Evolutionary conservation across 92 coral and sea anemone genomes (phyloP).

Genomic region (Umimayanthus chanpuru): DNA sequence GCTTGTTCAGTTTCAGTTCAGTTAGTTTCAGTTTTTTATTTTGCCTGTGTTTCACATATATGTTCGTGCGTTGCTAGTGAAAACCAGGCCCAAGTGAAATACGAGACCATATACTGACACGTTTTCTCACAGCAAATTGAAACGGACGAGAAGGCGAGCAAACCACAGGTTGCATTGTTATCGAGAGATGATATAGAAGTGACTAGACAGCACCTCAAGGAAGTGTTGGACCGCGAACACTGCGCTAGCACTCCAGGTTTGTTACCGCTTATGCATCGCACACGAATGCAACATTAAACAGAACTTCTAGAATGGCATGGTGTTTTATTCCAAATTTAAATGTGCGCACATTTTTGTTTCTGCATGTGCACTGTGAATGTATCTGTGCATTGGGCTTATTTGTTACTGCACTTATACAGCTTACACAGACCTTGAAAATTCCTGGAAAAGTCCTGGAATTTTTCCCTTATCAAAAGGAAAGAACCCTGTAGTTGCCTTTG

Average conservation of each 20-base stretch:
- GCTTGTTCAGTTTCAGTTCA: too few relatives aligned
- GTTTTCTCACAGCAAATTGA: constrained; percentile 45
- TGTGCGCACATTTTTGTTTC: background rate
- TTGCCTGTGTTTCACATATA: too few relatives aligned
- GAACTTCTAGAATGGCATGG: background rate
- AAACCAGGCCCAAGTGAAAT: background rate
- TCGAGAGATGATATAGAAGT: constrained; percentile 54
- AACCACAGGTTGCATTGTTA: constrained; percentile 38
- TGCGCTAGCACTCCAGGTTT: constrained; percentile 21
- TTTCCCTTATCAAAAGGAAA: too few relatives aligned
- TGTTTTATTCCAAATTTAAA: background rate
- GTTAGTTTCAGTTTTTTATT: too few relatives aligned
- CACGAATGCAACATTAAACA: background rate
- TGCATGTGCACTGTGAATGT: background rate
- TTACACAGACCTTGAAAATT: too few relatives aligned
- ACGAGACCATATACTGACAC: too few relatives aligned
- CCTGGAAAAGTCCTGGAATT: too few relatives aligned
- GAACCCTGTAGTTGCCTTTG: background rate
- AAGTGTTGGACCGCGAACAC: constrained; percentile 28
- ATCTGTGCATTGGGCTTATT: too few relatives aligned
- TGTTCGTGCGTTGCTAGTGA: too few relatives aligned
- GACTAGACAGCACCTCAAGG: constrained; percentile 43
- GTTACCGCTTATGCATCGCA: background rate
- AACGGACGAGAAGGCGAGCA: constrained; percentile 46
- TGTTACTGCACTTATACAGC: background rate